Evolutionary conservation across 1,140 invertebrate species (phyloP).

Genomic region (Drosophila parvula): DNA sequence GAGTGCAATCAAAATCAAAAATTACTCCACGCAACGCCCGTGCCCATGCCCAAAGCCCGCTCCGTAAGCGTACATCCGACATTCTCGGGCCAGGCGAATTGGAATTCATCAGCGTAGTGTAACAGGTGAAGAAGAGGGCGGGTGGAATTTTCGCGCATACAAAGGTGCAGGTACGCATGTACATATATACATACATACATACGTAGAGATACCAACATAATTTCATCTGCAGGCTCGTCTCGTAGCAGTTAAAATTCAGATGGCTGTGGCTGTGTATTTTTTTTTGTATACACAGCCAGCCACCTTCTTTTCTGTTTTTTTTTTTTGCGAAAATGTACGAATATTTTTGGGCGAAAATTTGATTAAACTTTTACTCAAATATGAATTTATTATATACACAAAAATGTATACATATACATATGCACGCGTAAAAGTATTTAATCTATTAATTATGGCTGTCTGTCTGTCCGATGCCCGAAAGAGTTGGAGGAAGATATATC

Average conservation of each 20-base stretch:
- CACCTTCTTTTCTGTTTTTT: neutral
- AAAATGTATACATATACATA: slow-evolving; percentile 28
- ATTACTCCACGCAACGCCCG: slow-evolving; percentile 43
- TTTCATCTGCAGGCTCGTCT: slow-evolving; percentile 47
- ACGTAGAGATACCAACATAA: slow-evolving; percentile 62
- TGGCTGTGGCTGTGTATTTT: slow-evolving; percentile 9
- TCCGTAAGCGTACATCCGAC: slow-evolving; percentile 24
- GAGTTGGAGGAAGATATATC: slow-evolving; percentile 42
- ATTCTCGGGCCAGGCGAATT: slow-evolving; percentile 26
- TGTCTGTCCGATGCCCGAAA: slow-evolving; percentile 31
- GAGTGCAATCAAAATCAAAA: slow-evolving; percentile 42
- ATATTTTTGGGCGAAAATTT: slow-evolving; percentile 49
- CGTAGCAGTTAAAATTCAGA: slow-evolving; percentile 32
- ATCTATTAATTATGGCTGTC: slow-evolving; percentile 56
- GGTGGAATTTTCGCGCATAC: slow-evolving; percentile 64
- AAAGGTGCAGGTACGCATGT: slow-evolving; percentile 50
- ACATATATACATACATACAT: slow-evolving; percentile 20
- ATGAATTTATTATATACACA: slow-evolving; percentile 49
- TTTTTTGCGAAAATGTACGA: slow-evolving; percentile 26
- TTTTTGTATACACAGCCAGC: slow-evolving; percentile 22
- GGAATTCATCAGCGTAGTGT: slow-evolving; percentile 55
- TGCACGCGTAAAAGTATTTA: slow-evolving; percentile 55
- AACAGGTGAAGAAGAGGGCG: slow-evolving; percentile 74
- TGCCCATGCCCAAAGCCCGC: slow-evolving; percentile 17
- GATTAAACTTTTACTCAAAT: slow-evolving; percentile 55